phyloP scores from a whole-genome alignment of 1,140 invertebrate genomes.

The Leptestheria dahalacensis region DNA sequence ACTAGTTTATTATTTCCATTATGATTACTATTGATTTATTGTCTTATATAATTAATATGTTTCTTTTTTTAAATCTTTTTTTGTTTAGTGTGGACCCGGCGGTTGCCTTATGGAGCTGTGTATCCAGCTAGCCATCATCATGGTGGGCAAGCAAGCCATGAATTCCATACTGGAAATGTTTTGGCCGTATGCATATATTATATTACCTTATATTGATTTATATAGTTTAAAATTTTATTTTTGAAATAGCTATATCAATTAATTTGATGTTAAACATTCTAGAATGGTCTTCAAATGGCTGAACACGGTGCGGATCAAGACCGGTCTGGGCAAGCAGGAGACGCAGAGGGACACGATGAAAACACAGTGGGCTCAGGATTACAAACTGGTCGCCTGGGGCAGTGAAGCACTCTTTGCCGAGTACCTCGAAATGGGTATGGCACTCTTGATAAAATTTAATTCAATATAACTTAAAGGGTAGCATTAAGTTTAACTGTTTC shows the following conservation, averaged over 20 bases:
- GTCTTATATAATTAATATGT: not conserved
- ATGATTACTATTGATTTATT: not conserved
- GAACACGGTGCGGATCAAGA: conserved; percentile 45
- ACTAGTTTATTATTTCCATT: too few species aligned
- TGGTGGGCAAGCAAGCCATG: conserved; percentile 52
- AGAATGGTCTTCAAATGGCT: conserved; percentile 51
- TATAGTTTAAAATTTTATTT: not conserved
- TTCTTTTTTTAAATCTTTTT: not conserved
- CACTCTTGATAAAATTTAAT: conserved; percentile 16
- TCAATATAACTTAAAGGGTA: conserved; percentile 23
- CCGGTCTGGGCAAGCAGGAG: conserved; percentile 29
- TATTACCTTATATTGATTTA: not conserved
- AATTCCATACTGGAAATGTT: conserved; percentile 42
- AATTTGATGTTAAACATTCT: too few species aligned
- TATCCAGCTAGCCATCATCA: conserved; percentile 50
- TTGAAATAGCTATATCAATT: too few species aligned
- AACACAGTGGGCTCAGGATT: conserved; percentile 79
- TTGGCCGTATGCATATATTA: conserved; percentile 33
- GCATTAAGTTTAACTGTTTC: too few species aligned
- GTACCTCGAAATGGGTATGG: conserved; percentile 27
- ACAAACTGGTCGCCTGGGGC: conserved; percentile 73
- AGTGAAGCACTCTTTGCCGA: conserved; percentile 85
- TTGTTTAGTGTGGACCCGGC: conserved; percentile 45
- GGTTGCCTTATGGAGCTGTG: conserved; percentile 49
- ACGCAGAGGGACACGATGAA: conserved; percentile 25